phyloP scores from a whole-genome alignment of 2,888 invertebrate genomes.

The Asteroscopus sphinx region DNA sequence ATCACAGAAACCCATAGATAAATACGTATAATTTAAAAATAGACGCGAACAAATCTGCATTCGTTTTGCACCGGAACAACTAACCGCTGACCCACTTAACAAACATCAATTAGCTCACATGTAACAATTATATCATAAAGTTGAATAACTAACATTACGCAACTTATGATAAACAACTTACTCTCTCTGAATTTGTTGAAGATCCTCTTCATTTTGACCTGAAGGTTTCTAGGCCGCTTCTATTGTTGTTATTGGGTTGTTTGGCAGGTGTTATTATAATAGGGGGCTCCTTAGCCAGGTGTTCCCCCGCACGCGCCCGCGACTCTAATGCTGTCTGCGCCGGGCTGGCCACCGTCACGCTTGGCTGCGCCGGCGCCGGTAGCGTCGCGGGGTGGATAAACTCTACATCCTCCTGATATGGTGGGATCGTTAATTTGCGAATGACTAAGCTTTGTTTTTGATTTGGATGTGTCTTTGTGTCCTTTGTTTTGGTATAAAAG shows the following conservation, averaged over 20 bases:
- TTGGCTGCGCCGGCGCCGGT: slow-evolving; percentile 67
- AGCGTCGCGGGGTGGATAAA: slow-evolving; percentile 81
- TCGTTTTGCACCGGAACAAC: slow-evolving; percentile 34
- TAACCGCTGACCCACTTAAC: slow-evolving; percentile 19
- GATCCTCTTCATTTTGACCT: slow-evolving; percentile 77
- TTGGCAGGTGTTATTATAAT: slow-evolving; percentile 7
- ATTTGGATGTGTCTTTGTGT: slow-evolving; percentile 24
- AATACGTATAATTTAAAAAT: too few species aligned
- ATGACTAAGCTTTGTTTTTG: slow-evolving; percentile 54
- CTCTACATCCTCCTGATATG: slow-evolving; percentile 66
- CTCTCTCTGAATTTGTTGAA: slow-evolving; percentile 77
- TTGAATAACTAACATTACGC: slow-evolving; percentile 35
- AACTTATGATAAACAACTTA: slow-evolving; percentile 65
- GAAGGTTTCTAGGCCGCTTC: neutral
- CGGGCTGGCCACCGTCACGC: slow-evolving; percentile 70
- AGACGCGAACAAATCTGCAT: slow-evolving; percentile 1
- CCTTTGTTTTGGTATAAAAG: slow-evolving; percentile 20
- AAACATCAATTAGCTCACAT: slow-evolving; percentile 33
- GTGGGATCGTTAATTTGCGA: slow-evolving; percentile 47
- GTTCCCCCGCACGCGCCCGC: slow-evolving; percentile 74
- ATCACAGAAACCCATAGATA: neutral
- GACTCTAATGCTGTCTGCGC: slow-evolving; percentile 70
- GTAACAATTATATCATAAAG: slow-evolving; percentile 42
- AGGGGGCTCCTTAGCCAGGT: slow-evolving; percentile 59
- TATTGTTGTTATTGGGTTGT: neutral